Evolutionary conservation across 2,797 vertebrate species (phyloP).

Genomic region (Premnoplex brunnescens): DNA sequence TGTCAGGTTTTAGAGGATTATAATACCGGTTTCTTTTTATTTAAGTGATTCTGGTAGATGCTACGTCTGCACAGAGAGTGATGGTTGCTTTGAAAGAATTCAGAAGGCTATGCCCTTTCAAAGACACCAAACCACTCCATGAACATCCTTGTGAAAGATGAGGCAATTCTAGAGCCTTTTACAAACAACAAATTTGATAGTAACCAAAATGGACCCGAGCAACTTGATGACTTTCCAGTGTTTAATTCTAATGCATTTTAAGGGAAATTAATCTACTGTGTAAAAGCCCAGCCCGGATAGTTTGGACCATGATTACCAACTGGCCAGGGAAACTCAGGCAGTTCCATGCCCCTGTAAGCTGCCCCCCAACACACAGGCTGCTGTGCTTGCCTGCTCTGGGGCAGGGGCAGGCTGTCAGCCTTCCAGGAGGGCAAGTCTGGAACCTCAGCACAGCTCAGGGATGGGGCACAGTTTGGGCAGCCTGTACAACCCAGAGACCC

Average conservation of each 20-base stretch:
- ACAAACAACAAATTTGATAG: neutral
- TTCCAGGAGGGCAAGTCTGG: neutral
- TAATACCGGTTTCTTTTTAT: neutral
- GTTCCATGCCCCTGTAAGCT: neutral
- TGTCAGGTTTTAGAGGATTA: neutral
- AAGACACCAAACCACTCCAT: neutral
- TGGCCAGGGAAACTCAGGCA: neutral
- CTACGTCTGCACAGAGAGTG: neutral
- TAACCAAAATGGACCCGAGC: neutral
- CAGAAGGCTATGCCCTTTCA: neutral
- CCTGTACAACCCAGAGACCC: neutral
- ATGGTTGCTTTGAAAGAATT: neutral
- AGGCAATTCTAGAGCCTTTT: neutral
- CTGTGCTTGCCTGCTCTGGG: neutral
- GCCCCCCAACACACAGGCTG: neutral
- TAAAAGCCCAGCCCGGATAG: neutral
- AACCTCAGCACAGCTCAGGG: neutral
- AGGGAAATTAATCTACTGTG: neutral
- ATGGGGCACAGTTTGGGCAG: neutral
- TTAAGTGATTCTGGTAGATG: neutral
- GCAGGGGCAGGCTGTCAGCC: neutral
- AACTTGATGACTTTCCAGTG: neutral
- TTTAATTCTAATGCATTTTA: neutral
- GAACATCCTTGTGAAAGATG: slow-evolving; percentile 5
- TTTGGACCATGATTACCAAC: neutral